Percentiles rank a stretch among this genome's conserved stretches.
These are phyloP conservation scores for Halcyon badia DNA, from an alignment of 2,797 vertebrate genomes.

Conservation along the genomic window DNA sequence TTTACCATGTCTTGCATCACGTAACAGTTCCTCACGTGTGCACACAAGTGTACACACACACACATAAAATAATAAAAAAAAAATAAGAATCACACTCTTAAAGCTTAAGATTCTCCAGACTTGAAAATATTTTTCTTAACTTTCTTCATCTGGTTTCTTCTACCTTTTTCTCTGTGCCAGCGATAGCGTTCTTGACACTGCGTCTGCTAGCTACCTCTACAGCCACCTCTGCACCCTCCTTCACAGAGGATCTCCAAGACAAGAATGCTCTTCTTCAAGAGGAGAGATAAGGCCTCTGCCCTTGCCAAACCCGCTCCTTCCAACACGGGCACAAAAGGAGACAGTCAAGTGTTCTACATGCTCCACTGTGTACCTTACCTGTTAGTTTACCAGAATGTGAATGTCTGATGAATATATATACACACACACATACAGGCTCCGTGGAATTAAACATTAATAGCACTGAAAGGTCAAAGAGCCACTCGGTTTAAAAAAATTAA, in stretches of 20 bases:
- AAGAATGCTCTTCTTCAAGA: background rate
- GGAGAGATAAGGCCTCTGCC: accelerated
- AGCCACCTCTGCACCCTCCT: background rate
- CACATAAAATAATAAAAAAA: no score
- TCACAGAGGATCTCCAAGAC: background rate
- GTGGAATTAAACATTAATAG: conserved; percentile 32
- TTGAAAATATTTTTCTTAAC: background rate
- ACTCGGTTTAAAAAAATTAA: background rate
- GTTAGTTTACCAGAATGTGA: background rate
- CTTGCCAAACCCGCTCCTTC: background rate
- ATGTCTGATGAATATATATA: background rate
- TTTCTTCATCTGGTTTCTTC: background rate
- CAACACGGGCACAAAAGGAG: background rate
- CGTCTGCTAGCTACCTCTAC: background rate
- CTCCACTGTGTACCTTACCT: background rate
- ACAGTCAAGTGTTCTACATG: background rate
- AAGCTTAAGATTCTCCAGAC: background rate
- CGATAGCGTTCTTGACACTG: accelerated
- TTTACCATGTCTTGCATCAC: accelerated
- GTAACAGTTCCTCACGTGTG: background rate
- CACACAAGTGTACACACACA: accelerated
- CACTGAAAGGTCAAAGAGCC: background rate
- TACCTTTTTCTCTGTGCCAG: background rate
- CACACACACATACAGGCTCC: background rate
- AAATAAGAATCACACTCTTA: background rate